Conservation (phyloP, 2,113 vertebrate genomes). For the Pleuronectes platessa region DNA sequence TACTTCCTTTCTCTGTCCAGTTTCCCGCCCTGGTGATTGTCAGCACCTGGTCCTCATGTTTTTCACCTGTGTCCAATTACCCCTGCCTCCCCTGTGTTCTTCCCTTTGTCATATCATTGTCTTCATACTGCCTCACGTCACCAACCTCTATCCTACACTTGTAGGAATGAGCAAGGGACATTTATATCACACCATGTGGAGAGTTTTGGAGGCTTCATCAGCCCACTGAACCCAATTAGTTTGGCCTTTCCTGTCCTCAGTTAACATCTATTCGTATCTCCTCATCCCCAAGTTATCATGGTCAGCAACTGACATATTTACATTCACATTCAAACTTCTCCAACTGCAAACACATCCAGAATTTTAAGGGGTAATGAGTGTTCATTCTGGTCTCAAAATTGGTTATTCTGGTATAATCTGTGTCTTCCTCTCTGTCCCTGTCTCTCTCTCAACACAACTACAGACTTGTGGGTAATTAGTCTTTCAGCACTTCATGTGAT, state of each 20-base stretch:
- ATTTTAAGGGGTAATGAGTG: background rate
- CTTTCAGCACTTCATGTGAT: background rate
- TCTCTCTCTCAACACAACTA: too few relatives aligned
- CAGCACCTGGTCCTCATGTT: too few relatives aligned
- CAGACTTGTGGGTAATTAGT: too few relatives aligned
- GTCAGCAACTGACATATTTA: constrained; percentile 12
- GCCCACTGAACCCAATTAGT: constrained; percentile 21
- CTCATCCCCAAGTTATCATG: constrained; percentile 17
- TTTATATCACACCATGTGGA: constrained; percentile 24
- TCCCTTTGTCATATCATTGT: too few relatives aligned
- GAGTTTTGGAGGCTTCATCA: constrained; percentile 22
- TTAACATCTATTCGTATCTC: constrained; percentile 3
- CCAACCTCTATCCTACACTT: too few relatives aligned
- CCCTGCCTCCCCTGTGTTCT: too few relatives aligned
- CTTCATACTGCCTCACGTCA: too few relatives aligned
- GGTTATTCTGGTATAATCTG: background rate
- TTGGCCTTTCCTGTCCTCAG: constrained; percentile 31
- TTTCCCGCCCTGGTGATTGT: too few relatives aligned
- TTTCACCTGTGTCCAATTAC: too few relatives aligned
- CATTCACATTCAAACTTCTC: constrained; percentile 13
- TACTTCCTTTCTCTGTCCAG: too few relatives aligned
- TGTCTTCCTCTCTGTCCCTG: background rate
- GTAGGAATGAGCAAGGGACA: background rate
- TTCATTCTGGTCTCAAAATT: background rate
- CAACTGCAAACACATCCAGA: background rate